A percentile compares a stretch with the other conserved stretches of the same genome.
Evolutionary conservation across 92 coral and sea anemone genomes (phyloP).

Genomic region (Zoanthus solanderi): DNA sequence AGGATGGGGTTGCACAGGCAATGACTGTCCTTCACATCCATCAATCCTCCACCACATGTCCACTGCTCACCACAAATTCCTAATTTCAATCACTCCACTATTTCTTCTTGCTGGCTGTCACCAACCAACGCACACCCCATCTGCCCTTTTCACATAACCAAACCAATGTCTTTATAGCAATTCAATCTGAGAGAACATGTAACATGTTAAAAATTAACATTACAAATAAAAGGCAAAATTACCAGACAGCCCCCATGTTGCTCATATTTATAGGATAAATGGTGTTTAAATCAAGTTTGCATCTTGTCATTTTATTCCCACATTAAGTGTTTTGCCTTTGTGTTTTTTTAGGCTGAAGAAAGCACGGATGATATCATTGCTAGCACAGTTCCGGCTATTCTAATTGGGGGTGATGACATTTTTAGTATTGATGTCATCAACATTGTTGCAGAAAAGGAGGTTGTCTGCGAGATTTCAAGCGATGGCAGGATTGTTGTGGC

Average conservation of each 20-base stretch:
- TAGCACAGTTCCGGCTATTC: slow-evolving; percentile 33
- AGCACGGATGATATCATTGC: slow-evolving; percentile 31
- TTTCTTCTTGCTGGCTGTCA: not conserved
- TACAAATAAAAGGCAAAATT: not conserved
- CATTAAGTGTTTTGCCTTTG: not conserved
- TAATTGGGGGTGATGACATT: slow-evolving; percentile 31
- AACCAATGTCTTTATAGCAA: not conserved
- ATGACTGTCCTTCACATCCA: too few relatives aligned
- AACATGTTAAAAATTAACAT: not conserved
- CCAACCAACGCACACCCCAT: not conserved
- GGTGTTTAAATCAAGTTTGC: not conserved
- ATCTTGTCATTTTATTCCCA: not conserved
- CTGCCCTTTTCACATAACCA: not conserved
- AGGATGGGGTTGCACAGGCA: too few relatives aligned
- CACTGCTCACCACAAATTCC: not conserved
- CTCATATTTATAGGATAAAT: not conserved
- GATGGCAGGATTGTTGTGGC: slow-evolving; percentile 33
- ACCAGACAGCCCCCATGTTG: not conserved
- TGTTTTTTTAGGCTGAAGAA: slow-evolving; percentile 26
- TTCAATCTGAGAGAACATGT: not conserved
- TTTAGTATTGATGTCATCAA: slow-evolving; percentile 27
- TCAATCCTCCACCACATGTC: not conserved
- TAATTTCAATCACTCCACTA: not conserved
- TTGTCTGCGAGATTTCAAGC: slow-evolving; percentile 11
- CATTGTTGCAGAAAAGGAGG: slow-evolving; percentile 35